Evolutionary conservation across 2,888 invertebrate genomes (phyloP).

Genomic region (Protodeltote pygarga): DNA sequence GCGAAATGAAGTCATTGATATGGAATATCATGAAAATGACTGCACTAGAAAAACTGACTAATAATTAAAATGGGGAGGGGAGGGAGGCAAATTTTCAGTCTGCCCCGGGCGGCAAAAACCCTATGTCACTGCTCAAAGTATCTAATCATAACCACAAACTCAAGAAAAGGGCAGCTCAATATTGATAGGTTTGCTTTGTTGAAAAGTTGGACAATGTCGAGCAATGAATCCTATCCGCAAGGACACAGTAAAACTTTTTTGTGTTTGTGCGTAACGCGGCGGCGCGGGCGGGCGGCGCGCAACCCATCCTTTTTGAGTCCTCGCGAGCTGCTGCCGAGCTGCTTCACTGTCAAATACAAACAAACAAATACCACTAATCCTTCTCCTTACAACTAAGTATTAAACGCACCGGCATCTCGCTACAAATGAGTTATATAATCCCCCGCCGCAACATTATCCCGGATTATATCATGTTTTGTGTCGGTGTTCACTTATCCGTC

Average conservation of each 20-base stretch:
- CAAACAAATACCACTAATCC: constrained; percentile 78
- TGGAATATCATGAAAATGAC: no score
- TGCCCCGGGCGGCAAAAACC: no score
- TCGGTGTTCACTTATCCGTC: constrained; percentile 69
- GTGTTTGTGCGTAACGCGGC: constrained; percentile 72
- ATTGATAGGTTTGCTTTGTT: constrained; percentile 44
- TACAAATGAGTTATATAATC: constrained; percentile 79
- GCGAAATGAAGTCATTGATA: no score
- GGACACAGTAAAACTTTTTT: constrained; percentile 57
- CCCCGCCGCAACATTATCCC: constrained; percentile 74
- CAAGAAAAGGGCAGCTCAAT: constrained; percentile 25
- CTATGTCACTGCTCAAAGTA: no score
- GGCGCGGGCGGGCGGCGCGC: constrained; percentile 54
- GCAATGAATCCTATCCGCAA: constrained; percentile 46
- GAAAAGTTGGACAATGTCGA: constrained; percentile 52
- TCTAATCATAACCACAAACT: no score
- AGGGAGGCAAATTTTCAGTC: no score
- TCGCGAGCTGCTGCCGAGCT: constrained; percentile 52
- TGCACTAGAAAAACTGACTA: no score
- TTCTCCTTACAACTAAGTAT: constrained; percentile 72
- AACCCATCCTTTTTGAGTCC: constrained; percentile 56
- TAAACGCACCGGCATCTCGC: constrained; percentile 75
- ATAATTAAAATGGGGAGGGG: no score
- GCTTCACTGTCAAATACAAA: constrained; percentile 68
- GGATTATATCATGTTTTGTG: constrained; percentile 80